These are phyloP conservation scores for Pristiophorus japonicus DNA, from an alignment of 2,113 vertebrate genomes.

Conservation along the genomic window DNA sequence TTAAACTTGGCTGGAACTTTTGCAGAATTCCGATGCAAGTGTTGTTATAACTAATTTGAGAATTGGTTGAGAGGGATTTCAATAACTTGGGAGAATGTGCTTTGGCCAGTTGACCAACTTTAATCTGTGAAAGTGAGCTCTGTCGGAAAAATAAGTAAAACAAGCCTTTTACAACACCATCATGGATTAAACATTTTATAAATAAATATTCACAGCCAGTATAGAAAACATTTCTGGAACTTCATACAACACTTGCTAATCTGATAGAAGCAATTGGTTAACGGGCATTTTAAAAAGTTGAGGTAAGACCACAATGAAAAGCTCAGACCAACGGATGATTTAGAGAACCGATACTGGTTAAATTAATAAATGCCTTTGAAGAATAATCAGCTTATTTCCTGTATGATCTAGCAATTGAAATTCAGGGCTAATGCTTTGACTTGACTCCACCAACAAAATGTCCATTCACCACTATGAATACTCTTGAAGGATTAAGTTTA, in stretches of 20 bases:
- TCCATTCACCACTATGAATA: background rate
- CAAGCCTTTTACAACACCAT: background rate
- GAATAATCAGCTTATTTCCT: background rate
- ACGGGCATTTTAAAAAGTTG: background rate
- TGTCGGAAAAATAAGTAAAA: background rate
- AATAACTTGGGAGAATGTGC: background rate
- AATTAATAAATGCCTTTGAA: background rate
- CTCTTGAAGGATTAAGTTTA: background rate
- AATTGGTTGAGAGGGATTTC: background rate
- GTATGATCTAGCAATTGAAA: background rate
- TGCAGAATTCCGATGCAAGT: background rate
- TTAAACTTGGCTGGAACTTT: background rate
- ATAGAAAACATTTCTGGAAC: background rate
- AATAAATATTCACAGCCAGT: background rate
- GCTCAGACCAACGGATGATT: background rate
- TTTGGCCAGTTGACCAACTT: background rate
- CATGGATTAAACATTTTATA: background rate
- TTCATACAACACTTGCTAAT: background rate
- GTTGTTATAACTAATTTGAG: background rate
- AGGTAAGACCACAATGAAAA: background rate
- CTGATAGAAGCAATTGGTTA: background rate
- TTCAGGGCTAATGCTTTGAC: background rate
- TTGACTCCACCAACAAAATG: background rate
- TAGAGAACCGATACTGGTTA: background rate
- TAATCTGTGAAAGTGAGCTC: background rate